These are phyloP conservation scores for Kobus ellipsiprymnus DNA, from an alignment of 2,113 vertebrate genomes.

Conservation along the genomic window DNA sequence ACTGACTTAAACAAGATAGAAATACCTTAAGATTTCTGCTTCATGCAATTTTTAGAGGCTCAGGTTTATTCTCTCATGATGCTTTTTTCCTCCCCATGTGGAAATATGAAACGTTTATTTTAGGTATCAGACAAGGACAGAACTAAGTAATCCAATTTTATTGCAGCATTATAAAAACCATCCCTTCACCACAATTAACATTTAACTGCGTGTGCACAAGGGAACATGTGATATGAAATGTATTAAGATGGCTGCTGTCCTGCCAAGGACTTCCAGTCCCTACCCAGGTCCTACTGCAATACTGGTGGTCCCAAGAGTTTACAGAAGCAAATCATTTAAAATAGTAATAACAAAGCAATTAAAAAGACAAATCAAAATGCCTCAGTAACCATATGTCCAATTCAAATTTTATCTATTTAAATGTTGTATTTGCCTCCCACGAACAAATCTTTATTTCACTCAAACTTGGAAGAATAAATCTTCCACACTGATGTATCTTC, in stretches of 20 bases:
- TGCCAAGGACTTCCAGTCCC: background rate
- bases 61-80: background rate
- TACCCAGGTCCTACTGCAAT: background rate
- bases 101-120: background rate
- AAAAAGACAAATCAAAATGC: background rate
- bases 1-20: background rate
- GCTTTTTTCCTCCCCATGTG: fast-evolving
- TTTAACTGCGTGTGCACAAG: background rate
- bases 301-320: background rate
- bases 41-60: background rate
- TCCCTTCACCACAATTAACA: background rate
- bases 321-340: background rate
- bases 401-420: background rate
- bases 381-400: background rate
- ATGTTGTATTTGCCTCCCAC: background rate
- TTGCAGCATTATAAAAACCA: background rate
- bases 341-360: background rate
- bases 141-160: background rate
- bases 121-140: background rate
- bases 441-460: background rate
- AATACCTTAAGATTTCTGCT: background rate
- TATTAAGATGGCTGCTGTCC: background rate
- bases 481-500: too few relatives aligned
- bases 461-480: too few relatives aligned
- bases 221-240: background rate